Base-by-base conservation (phyloP, 2,888 invertebrate species). In the Lithophane ornitopus region DNA sequence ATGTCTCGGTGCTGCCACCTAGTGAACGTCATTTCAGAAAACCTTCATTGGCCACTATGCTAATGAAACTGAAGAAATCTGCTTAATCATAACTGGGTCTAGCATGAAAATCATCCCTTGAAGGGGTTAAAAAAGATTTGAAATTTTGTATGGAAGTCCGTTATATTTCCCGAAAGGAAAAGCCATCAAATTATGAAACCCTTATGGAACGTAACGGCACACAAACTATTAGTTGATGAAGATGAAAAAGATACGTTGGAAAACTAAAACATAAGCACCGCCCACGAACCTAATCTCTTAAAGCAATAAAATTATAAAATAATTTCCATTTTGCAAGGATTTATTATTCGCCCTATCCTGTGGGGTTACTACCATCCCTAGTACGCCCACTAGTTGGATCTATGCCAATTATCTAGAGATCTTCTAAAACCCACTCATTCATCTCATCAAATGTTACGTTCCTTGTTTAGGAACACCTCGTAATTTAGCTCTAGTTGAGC, bases 351-450 rank as follows among this genome's bases (percentile, higher is more conserved):
- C 19, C n/a, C 59, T 70, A 69, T 61, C n/a, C 44, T 59, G 77
- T 78, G 71, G 78, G 46, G 44, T 12, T 44, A 41, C 41, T 41
- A 34, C 34, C 34, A 70, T 80, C 80, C 75, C 79, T 75, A 78
- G 67, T 80, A 86, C 89, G 84, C 90, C 89, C 85, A 85, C 89
- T 80, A 83, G 75, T 91, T 92, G 91, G 91, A 90, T 82, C 81
- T 67, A 76, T 74, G 91, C 92, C 92, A 93, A 92, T 91, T 89
- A 91, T 86, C 44, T 22, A 67, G 49, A 44, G 68, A 84, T 81
- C 70, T 71, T 70, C 54, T 46, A 41, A 75, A 82, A 82, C 73
- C 69, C 72, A 77, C 70, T 71, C 78, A 79, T 80, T 75, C 56
- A 62, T 66, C 63, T 75, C 39, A 74, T 66, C 59, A 58, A 85